Evolutionary conservation across 2,113 vertebrate genomes (phyloP), one percentile per base, ranked within the genome.

Genomic region (Phalacrocorax carbo): DNA sequence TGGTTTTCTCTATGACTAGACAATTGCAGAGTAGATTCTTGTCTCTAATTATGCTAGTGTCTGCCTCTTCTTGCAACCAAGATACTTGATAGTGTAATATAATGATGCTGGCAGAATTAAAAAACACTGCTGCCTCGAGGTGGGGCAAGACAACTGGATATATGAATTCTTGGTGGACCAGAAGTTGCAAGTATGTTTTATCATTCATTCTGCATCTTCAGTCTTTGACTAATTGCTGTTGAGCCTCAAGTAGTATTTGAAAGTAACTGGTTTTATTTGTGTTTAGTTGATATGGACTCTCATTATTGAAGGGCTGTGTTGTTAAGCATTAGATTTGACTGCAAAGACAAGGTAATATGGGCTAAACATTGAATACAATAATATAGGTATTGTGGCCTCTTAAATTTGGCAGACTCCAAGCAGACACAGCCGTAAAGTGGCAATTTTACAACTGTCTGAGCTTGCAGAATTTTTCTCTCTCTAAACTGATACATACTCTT

Each of bases 361-460:
- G 44, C 65, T 55, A 82, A 93, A 66, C 23, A 25, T 51, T 73
- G 58, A 90, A 73, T 86, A 76, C 65, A 87, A 69, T 82, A 73
- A 90, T 73, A 55, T 34, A 77, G 91, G 75, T 85, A 13, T 68
- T 75, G 91, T 82, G 58, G 54, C 44, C 86, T 86, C 84, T 82
- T 73, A 76, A 76, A 94, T 95, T 94, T 90, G 86, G 58, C 55
- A 30, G 93, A 80, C 86, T 76, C 88, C 83, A 94, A 89, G 93
- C 68, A 94, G 78, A 87, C 71, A 58, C 71, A 68, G 75, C 84
- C 60, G 66, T 95, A 94, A 97, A 96, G 87, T 77, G 84, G 71
- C 82, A 85, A 91, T 96, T 97, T 96, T 97, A 95, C 76, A 94
- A 92, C 94, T 92, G 82, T 94, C 94, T 97, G 94, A 95, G 87